Base-by-base conservation (phyloP, 2,888 invertebrate species). In the Dasysyrphus albostriatus region DNA sequence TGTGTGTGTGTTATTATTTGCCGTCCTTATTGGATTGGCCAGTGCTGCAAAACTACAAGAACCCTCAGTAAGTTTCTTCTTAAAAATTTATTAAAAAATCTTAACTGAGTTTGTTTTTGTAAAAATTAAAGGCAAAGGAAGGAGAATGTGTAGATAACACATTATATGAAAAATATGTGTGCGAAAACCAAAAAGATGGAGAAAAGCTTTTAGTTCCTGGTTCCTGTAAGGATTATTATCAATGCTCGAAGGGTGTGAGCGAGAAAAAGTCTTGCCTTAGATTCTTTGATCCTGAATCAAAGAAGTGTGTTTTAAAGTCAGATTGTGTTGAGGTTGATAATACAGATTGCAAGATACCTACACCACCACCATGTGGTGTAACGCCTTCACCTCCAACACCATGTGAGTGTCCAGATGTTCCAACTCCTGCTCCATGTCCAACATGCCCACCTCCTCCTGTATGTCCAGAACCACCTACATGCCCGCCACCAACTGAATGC, bases 151-250 rank as follows among this genome's bases (percentile, higher is more conserved):
- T 90, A 7, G 89, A 91, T 59, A 90, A 90, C 19, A 70, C 87
- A 3, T 76, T 91, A 0, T 91, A 92, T 29, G 89, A 89, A 1
- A 90, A 89, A 37, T 91, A 80, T 67, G 80, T 92, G 1, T 92
- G 92, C 56, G 73, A 75, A 8, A 67, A 87, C 7, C 90, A 90
- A 59, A 8, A 63, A 1, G 77, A 91, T 59, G 92, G 91, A 7
- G 90, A 89, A 70, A 90, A 89, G 3, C 83, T 90, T 10, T 39
- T 92, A 6, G 91, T 91, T 4, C 92, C 92, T 1, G 92, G 92
- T 14, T 91, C 91, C 75, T 92, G 92, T 73, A 90, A 89, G 0
- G 88, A 90, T 51, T 92, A 89, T 88, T 92, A 91, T 39, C 89
- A 90, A 73, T 92, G 92, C 29, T 88, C 89, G 39, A 88, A 88